These are phyloP conservation scores for Caloenas nicobarica DNA, from an alignment of 2,113 vertebrate species.

Conservation along the genomic window DNA sequence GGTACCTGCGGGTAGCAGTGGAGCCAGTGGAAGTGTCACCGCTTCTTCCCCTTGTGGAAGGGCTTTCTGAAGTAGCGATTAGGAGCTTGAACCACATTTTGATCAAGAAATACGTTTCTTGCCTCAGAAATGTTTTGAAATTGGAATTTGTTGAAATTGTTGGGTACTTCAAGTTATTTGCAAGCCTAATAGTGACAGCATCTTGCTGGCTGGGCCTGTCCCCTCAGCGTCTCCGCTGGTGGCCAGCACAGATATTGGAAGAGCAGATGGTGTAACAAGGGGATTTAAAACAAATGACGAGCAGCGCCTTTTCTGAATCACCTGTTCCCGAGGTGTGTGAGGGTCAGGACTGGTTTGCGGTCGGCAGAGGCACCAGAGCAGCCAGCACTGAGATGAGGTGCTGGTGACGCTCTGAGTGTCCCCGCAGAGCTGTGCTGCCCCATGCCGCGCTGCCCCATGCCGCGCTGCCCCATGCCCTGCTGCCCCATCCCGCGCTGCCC, in stretches of 20 bases:
- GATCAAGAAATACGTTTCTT: background rate
- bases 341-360: too few species aligned
- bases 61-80: background rate
- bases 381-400: too few species aligned
- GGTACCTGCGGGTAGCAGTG: background rate
- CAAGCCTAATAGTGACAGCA: background rate
- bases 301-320: background rate
- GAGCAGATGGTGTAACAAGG: background rate
- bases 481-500: too few species aligned
- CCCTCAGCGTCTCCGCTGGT: background rate
- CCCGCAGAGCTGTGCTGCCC: too few species aligned
- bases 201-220: background rate
- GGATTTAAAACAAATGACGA: background rate
- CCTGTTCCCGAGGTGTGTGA: fast-evolving
- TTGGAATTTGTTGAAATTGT: background rate
- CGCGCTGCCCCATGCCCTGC: too few species aligned
- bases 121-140: background rate
- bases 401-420: too few species aligned
- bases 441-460: too few species aligned
- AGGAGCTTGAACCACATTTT: background rate
- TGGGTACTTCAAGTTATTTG: background rate
- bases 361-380: too few species aligned
- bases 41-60: background rate
- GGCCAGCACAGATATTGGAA: fast-evolving
- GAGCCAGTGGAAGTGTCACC: background rate